Evolutionary conservation across 2,797 vertebrate species (phyloP).

Genomic region (Carapus acus): DNA sequence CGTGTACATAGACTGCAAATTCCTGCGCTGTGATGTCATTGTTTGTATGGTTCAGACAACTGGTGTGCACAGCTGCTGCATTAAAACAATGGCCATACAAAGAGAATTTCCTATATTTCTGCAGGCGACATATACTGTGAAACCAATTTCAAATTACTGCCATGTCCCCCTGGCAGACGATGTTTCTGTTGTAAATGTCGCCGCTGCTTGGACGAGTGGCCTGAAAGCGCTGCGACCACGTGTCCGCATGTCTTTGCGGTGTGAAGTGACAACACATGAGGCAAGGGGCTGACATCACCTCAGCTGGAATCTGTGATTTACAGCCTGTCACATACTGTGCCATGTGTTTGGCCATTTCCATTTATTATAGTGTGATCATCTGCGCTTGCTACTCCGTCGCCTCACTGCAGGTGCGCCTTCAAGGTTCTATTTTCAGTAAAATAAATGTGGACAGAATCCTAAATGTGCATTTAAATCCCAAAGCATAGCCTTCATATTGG

Average conservation of each 20-base stretch:
- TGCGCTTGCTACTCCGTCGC: background rate
- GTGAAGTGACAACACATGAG: conserved; percentile 61
- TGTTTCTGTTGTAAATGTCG: conserved; percentile 33
- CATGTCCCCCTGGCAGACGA: conserved; percentile 9
- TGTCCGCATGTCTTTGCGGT: conserved; percentile 48
- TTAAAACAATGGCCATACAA: background rate
- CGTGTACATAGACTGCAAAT: conserved; percentile 50
- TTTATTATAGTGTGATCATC: background rate
- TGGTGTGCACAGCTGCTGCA: background rate
- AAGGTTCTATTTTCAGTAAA: background rate
- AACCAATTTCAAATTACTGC: conserved; percentile 3
- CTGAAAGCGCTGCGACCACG: conserved; percentile 41
- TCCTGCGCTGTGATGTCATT: conserved; percentile 47
- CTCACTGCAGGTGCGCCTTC: no score
- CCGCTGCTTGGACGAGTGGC: conserved; percentile 25
- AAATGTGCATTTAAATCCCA: background rate
- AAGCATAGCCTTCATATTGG: background rate
- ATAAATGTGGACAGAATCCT: background rate
- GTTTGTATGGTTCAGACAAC: conserved; percentile 20
- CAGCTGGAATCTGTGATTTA: conserved; percentile 62
- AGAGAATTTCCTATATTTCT: background rate
- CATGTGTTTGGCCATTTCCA: background rate
- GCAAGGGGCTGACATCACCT: conserved; percentile 68
- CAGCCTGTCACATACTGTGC: conserved; percentile 32
- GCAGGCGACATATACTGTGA: background rate